Evolutionary conservation across 2,113 vertebrate species (phyloP), one percentile per base, ranked within the genome.

Genomic region (Myotis lucifugus): DNA sequence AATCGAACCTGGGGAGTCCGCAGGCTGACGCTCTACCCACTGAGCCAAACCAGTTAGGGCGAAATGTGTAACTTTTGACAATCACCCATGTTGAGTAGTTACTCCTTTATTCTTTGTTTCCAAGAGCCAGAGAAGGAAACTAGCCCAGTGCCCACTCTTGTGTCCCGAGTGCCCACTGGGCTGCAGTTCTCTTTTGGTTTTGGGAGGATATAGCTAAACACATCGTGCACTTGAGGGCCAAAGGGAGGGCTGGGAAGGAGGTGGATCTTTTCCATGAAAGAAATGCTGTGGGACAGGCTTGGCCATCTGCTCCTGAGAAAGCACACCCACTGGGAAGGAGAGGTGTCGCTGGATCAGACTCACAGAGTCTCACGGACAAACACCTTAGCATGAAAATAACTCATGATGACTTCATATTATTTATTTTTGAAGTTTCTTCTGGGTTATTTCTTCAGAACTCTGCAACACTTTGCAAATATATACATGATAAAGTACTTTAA

Each of bases 391-490:
- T 59, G n/a, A 74, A 72, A 40, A 50, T 48, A 84, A 76, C 21
- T 23, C 7, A 3, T n/a, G 69, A 56, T 79, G 34, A 77, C 25
- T 77, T 82, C 6, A 48, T 64, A 73, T 52, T 82, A 54, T 72
- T n/a, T 85, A 82, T 92, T 29, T 79, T 61, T 77, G 27, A 74
- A 46, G 2, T 77, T 91, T 91, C 46, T 81, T 90, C n/a, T 29
- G n/a, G 4, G 84, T 59, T 88, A 76, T 97, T 91, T 90, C 21
- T 93, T 66, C 34, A 92, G 46, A 85, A 76, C 3, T 72, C 74
- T 87, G 8, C 1, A 73, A 79, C 25, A 56, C 21, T 88, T 92
- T 83, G 48, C 13, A 86, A 85, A 37, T 14, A 48, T 19, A 37
- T 34, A 23, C 27, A 37, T 66, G 61, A 69, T n/a, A n/a, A 87